These are phyloP conservation scores for Lasaia peninsularis DNA, from an alignment of 1,140 invertebrate genomes.

Conservation along the genomic window DNA sequence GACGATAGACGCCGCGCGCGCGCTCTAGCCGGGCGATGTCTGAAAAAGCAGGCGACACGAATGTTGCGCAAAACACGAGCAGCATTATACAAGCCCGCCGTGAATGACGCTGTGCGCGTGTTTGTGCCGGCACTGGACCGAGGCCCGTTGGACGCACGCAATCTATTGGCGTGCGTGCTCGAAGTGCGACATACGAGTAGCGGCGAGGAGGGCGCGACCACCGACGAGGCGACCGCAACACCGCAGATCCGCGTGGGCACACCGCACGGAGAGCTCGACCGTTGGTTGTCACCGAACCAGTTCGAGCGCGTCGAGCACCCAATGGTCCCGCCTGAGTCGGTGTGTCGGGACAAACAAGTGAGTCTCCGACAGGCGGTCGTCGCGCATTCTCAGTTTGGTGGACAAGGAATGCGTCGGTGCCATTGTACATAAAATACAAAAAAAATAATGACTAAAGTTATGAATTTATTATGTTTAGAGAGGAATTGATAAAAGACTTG, in stretches of 20 bases:
- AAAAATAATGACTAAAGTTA: slow-evolving; percentile 20
- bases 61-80: not conserved
- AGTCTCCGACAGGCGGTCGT: slow-evolving; percentile 1
- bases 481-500: slow-evolving; percentile 14
- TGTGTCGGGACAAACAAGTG: not conserved
- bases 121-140: slow-evolving; percentile 1
- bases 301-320: slow-evolving; percentile 3
- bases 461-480: slow-evolving; percentile 9
- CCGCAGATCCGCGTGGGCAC: not conserved
- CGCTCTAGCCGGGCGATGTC: not conserved
- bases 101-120: not conserved
- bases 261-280: not conserved
- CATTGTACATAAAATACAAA: slow-evolving; percentile 23
- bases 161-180: slow-evolving; percentile 3
- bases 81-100: not conserved
- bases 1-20: not conserved
- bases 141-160: slow-evolving; percentile 5
- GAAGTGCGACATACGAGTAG: not conserved
- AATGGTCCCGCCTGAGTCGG: not conserved
- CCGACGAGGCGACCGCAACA: not conserved
- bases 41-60: slow-evolving; percentile 2
- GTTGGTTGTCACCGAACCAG: not conserved
- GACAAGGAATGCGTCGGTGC: slow-evolving; percentile 3
- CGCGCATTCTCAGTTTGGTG: slow-evolving; percentile 2
- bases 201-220: not conserved